Evolutionary conservation across 2,797 vertebrate genomes (phyloP).

Genomic region (Ataeniobius toweri): DNA sequence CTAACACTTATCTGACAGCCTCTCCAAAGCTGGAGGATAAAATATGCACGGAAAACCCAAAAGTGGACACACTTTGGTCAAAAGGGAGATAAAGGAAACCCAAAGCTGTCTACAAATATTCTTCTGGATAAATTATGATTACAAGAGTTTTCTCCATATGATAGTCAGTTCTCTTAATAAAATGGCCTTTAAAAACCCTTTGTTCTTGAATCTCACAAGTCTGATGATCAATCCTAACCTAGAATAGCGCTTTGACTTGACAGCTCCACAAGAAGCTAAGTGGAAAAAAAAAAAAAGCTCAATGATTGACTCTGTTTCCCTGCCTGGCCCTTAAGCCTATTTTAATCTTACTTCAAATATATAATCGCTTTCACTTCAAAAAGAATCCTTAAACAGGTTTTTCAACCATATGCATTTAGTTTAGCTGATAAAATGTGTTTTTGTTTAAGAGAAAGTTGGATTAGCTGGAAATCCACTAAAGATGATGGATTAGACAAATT

Average conservation of each 20-base stretch:
- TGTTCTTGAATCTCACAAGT: constrained; percentile 18
- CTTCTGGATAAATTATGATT: background rate
- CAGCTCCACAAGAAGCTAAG: background rate
- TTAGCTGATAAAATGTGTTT: constrained; percentile 10
- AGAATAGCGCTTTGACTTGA: constrained; percentile 22
- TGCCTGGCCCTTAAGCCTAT: background rate
- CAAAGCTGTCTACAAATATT: constrained; percentile 10
- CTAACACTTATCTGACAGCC: constrained; percentile 47
- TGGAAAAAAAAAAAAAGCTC: background rate
- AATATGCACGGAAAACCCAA: constrained; percentile 31
- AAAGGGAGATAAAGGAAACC: background rate
- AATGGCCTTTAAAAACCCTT: constrained; percentile 14
- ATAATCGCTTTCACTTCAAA: constrained; percentile 7
- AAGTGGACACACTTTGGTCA: constrained; percentile 14
- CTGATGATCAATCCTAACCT: constrained; percentile 30
- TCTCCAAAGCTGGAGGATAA: constrained; percentile 50
- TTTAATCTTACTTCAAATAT: background rate
- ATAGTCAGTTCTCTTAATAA: constrained; percentile 9
- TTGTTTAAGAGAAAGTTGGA: constrained; percentile 23
- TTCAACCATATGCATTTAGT: constrained; percentile 14
- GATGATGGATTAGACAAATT: constrained; percentile 53
- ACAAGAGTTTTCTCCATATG: background rate
- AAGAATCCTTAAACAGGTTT: background rate
- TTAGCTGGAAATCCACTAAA: constrained; percentile 23
- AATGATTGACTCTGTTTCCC: background rate